Evolutionary conservation across 1,140 invertebrate species (phyloP), one percentile per base, ranked within the genome.

Genomic region (Plutomurus gul): DNA sequence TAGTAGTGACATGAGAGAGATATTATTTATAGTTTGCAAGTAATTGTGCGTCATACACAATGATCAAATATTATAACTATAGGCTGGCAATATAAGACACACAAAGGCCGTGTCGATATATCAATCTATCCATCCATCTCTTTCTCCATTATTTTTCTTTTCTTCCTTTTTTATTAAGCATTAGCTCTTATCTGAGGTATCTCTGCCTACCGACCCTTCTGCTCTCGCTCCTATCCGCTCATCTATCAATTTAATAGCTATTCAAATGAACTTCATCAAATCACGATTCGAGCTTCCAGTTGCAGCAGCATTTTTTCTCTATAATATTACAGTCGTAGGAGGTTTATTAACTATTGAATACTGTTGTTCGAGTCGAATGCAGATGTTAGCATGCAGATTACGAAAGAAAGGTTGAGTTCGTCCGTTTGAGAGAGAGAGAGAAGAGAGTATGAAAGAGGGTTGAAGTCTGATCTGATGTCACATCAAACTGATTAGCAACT

Each of bases 181-280:
- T 39, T 71, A 71, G 37, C 30, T 74, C 43, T 74, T 33, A 43
- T 74, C 72, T 27, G n/a, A 20, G 70, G 18, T 49, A 74, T 74
- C 49, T 11, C 39, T 33, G 39, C 39, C 72, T 74, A 74, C 46
- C 43, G 72, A 39, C 27, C 36, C 7, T 10, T 37, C 70, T 49
- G 33, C 30, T 33, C 27, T 27, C 72, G 18, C 43, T 47, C 27
- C 72, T 74, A 74, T 74, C 72, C 27, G 40, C 43, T 33, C 39
- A 49, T 74, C 72, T 33, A 74, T 74, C 72, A 74, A 43, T 74
- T 74, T 74, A 74, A 74, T 74, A 46, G 72, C 27, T 49, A 74
- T 74, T 74, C 72, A 74, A 74, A 74, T 74, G 72, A 74, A 74
- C 72, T 74, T 74, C 72, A 74, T 74, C 46, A 43, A 74, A 46